Evolutionary conservation across 2,888 invertebrate species (phyloP).

Genomic region (Xanthia togata): DNA sequence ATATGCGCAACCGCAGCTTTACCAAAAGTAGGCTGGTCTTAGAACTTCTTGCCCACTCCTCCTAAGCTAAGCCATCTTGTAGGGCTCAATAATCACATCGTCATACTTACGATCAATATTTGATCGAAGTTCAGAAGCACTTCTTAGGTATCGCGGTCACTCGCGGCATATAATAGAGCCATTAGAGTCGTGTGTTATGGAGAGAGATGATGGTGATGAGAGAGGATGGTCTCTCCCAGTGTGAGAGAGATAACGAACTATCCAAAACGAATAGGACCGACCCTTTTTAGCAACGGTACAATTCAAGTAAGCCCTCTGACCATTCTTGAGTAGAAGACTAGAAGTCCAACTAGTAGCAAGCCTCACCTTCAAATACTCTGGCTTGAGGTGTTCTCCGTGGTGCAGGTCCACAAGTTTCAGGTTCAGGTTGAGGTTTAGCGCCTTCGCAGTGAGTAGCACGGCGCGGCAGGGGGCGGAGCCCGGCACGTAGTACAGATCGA

Average conservation of each 20-base stretch:
- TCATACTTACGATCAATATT: background rate
- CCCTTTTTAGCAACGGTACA: background rate
- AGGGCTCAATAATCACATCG: background rate
- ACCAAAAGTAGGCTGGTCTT: background rate
- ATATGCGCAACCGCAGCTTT: background rate
- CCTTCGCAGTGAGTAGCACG: conserved; percentile 91
- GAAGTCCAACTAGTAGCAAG: background rate
- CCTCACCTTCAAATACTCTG: conserved; percentile 92
- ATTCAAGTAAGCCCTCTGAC: background rate
- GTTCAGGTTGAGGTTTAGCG: conserved; percentile 92
- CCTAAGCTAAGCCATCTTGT: background rate
- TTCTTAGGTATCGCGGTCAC: no score
- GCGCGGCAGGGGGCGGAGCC: conserved; percentile 92
- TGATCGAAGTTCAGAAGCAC: background rate
- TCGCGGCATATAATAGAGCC: background rate
- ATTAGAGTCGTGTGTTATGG: background rate
- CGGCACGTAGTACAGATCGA: conserved; percentile 92
- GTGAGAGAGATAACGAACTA: background rate
- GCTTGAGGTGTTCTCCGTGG: conserved; percentile 91
- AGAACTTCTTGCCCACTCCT: background rate
- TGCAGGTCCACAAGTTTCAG: conserved; percentile 91
- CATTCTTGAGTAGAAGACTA: background rate
- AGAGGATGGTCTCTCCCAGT: background rate
- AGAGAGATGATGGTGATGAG: background rate
- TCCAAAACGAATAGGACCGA: background rate